These are phyloP conservation scores for Tetramorium alpestre DNA, from an alignment of 1,140 invertebrate genomes.

Conservation along the genomic window DNA sequence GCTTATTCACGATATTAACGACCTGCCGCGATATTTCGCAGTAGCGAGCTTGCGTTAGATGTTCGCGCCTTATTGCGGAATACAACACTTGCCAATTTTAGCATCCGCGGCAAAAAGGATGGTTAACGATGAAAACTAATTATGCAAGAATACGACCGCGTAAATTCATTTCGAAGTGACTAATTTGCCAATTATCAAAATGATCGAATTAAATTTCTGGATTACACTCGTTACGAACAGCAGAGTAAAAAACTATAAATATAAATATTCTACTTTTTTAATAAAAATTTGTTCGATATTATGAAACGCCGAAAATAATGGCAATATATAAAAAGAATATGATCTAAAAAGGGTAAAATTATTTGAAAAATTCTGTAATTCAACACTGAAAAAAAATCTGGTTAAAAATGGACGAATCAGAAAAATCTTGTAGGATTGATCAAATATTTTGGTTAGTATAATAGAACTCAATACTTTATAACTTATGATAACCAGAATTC, in stretches of 20 bases:
- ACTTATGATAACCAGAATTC: too few species aligned
- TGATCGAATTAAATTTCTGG: background rate
- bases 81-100: constrained; percentile 47
- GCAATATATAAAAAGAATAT: background rate
- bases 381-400: too few species aligned
- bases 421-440: too few species aligned
- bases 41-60: constrained; percentile 30
- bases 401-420: too few species aligned
- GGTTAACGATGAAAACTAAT: constrained; percentile 40
- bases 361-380: background rate
- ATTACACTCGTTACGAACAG: background rate
- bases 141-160: background rate
- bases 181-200: constrained; percentile 16
- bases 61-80: constrained; percentile 20
- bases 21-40: constrained; percentile 64
- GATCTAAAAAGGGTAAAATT: background rate
- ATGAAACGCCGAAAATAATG: background rate
- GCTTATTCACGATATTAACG: constrained; percentile 73
- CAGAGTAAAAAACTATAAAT: background rate
- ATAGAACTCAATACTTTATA: too few species aligned
- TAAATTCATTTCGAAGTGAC: background rate
- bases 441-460: too few species aligned
- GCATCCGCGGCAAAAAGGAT: constrained; percentile 15
- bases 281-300: background rate
- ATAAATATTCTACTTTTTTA: background rate